Evolutionary conservation across 2,113 vertebrate species (phyloP).

Genomic region (Variabilichromis moorii): DNA sequence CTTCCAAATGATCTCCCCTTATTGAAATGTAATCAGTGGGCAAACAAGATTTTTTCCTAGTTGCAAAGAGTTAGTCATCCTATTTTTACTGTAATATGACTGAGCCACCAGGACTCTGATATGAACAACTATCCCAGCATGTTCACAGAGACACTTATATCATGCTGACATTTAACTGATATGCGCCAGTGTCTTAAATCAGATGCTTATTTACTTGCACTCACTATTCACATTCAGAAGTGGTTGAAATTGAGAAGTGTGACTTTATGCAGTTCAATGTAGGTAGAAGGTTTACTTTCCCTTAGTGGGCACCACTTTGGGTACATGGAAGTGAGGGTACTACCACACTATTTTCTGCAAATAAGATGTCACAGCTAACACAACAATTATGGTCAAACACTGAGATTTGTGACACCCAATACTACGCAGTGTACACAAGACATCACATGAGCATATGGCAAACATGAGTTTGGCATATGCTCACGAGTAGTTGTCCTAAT

Average conservation of each 20-base stretch:
- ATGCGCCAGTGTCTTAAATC: not conserved
- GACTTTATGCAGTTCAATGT: not conserved
- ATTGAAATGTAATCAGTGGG: not conserved
- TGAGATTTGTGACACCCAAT: not conserved
- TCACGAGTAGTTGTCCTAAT: not conserved
- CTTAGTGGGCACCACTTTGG: not conserved
- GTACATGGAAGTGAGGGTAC: not conserved
- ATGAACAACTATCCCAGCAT: not conserved
- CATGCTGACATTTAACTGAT: not conserved
- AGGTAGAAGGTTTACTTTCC: not conserved
- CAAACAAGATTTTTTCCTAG: not conserved
- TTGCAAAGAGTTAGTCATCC: not conserved
- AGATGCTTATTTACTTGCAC: not conserved
- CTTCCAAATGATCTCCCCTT: not conserved
- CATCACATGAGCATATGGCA: not conserved
- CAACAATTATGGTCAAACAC: not conserved
- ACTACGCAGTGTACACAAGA: not conserved
- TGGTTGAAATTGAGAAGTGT: not conserved
- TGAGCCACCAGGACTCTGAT: not conserved
- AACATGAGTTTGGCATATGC: not conserved
- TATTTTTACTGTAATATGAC: not conserved
- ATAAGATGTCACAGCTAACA: not conserved
- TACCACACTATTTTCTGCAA: not conserved
- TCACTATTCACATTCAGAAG: not conserved
- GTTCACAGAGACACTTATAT: not conserved